A percentile compares a stretch with the other conserved stretches of the same genome.
These are phyloP conservation scores for Dicyrtomina minuta DNA, from an alignment of 2,888 invertebrate species.

Conservation along the genomic window DNA sequence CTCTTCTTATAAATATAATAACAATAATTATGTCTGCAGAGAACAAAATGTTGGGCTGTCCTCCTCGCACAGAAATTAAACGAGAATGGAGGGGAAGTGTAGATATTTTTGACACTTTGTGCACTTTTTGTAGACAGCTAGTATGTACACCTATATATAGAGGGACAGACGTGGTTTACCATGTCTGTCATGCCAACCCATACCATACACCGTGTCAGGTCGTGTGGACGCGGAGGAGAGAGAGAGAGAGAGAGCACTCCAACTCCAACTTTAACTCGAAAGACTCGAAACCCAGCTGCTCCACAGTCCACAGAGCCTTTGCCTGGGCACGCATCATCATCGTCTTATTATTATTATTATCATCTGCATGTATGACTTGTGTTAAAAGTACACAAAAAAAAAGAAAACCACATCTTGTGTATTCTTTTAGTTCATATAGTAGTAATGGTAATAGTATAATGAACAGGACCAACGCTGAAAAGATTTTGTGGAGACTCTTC, in stretches of 20 bases:
- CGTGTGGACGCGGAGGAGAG: conserved; percentile 4
- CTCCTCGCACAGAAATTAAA: too few species aligned
- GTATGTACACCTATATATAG: not conserved
- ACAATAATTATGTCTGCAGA: not conserved
- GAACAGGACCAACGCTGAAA: too few species aligned
- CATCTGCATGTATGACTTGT: not conserved
- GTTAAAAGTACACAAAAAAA: too few species aligned
- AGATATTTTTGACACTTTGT: conserved; percentile 28
- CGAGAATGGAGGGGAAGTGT: conserved; percentile 4
- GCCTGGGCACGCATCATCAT: conserved; percentile 13
- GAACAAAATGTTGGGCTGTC: not conserved
- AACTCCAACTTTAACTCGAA: not conserved
- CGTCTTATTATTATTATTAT: not conserved
- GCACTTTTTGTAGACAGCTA: not conserved
- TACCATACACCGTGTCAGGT: too few species aligned
- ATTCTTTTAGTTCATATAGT: not conserved
- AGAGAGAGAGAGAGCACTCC: too few species aligned
- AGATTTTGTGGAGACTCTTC: too few species aligned
- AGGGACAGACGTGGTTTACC: too few species aligned
- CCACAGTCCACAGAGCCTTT: not conserved
- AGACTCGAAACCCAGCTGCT: conserved; percentile 23
- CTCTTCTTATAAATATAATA: too few species aligned
- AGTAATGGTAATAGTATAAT: too few species aligned
- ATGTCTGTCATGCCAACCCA: too few species aligned
- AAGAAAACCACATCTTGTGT: too few species aligned